phyloP scores from a whole-genome alignment of 2,888 invertebrate genomes.

The Tipula vernalis region DNA sequence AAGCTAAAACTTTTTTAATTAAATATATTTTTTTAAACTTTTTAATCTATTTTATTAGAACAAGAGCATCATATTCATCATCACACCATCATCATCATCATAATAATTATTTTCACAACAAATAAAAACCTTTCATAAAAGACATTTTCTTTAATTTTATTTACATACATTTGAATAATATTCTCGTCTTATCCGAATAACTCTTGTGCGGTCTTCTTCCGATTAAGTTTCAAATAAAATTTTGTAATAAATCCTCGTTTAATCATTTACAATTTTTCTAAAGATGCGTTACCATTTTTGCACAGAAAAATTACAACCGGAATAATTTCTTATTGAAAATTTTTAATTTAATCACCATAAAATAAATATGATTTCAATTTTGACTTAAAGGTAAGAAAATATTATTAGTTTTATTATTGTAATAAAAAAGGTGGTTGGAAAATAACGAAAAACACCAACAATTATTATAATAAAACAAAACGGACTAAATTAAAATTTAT shows the following conservation, averaged over 20 bases:
- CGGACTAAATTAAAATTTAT: background rate
- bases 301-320: background rate
- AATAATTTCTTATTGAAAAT: background rate
- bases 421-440: background rate
- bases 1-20: background rate
- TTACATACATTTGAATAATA: background rate
- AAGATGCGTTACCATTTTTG: background rate
- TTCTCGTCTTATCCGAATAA: background rate
- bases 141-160: background rate
- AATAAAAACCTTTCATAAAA: background rate
- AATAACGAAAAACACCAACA: background rate
- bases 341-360: background rate
- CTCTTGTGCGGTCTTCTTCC: background rate
- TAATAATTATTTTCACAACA: background rate
- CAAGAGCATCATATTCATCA: background rate
- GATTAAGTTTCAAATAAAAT: background rate
- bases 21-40: background rate
- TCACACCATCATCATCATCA: background rate
- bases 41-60: background rate
- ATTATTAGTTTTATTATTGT: background rate
- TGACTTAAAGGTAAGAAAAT: background rate
- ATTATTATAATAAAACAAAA: background rate
- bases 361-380: background rate
- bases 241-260: background rate
- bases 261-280: background rate